Conservation (phyloP, 1,140 invertebrate genomes). For the Homarus americanus region DNA sequence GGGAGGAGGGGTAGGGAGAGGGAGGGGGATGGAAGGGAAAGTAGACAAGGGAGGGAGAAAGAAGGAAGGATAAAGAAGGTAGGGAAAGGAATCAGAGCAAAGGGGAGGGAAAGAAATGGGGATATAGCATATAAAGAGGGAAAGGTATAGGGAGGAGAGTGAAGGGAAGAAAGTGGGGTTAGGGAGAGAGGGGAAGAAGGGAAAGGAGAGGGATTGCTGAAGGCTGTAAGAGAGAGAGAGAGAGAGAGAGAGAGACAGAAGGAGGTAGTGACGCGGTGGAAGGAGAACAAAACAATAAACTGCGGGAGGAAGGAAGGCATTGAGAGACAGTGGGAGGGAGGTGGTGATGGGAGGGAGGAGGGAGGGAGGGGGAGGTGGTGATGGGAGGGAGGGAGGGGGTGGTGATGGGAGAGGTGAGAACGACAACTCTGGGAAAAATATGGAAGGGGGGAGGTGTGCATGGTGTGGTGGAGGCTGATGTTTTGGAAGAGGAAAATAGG, state of each 20-base stretch:
- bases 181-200: not conserved
- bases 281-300: not conserved
- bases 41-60: not conserved
- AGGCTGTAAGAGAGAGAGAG: conserved; percentile 6
- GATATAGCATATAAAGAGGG: not conserved
- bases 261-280: not conserved
- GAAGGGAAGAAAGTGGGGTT: not conserved
- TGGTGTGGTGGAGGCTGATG: not conserved
- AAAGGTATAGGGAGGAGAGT: not conserved
- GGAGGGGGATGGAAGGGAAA: not conserved
- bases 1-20: not conserved
- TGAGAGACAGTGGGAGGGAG: not conserved
- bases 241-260: not conserved
- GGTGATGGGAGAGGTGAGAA: not conserved
- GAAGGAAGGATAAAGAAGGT: not conserved
- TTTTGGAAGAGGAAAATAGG: not conserved
- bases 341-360: not conserved
- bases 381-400: not conserved
- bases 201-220: not conserved
- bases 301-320: not conserved
- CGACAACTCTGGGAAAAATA: not conserved
- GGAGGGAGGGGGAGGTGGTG: not conserved
- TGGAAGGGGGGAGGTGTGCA: too few relatives aligned
- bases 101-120: not conserved
- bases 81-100: not conserved